Evolutionary conservation across 2,888 invertebrate species (phyloP), one percentile per base, ranked within the genome.

Genomic region (Mayetiola destructor): DNA sequence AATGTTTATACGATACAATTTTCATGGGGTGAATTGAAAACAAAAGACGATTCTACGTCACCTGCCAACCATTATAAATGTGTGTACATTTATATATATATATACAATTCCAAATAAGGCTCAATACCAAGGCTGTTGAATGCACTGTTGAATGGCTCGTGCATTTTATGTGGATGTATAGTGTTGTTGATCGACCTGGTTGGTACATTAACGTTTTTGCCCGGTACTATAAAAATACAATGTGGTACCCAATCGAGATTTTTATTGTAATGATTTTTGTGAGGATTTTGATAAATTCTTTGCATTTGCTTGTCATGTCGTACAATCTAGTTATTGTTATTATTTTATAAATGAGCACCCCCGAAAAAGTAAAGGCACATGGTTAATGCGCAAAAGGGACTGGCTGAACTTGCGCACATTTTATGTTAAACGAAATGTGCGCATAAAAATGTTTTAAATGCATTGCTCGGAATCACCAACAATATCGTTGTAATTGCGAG

Each of bases 1-100:
- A 55, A 37, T 55, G 39, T 37, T 37, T 55, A 37, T 55, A 37
- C 29, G 59, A 62, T 61, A 63, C 62, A 63, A 68, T 68, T 69
- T 66, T 67, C 64, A 69, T 67, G 68, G 68, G 69, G 68, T 69
- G 69, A 66, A 65, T 60, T 42, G 59, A 62, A 67, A 70, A 73
- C 71, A 72, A 72, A 67, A 64, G 67, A 67, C 69, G 69, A 70
- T 69, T 71, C 68, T 67, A 66, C 70, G 70, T 72, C 72, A 72
- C 72, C 72, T 72, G 72, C 72, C 71, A 69, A 20, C 59, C 60
- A 60, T 59, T 60, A 60, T 61, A 56, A 56, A 59, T 58, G 29
- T 36, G 37, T 29, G 27, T 27, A 39, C 18, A 14, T 3, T 32
- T 12, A 32, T 9, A 39, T 39, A 18, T n/a, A n/a, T n/a, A n/a